A percentile compares a stretch with the other conserved stretches of the same genome.
Evolutionary conservation across 2,888 invertebrate species (phyloP).

Genomic region (Oligia strigilis): DNA sequence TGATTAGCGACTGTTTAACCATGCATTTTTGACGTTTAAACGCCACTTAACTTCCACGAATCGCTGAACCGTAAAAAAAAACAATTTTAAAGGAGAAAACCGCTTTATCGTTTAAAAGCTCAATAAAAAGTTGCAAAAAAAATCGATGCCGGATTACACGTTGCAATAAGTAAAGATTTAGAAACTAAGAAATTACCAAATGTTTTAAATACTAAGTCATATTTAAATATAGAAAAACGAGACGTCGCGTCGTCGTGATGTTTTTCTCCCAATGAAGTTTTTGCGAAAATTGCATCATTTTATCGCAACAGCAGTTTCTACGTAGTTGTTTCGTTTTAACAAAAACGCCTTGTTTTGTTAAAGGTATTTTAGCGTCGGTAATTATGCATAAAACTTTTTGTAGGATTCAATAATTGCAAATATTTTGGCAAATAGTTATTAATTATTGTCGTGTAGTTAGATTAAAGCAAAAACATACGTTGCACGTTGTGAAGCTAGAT

Average conservation of each 20-base stretch:
- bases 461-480: no score
- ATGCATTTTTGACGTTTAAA: background rate
- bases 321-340: background rate
- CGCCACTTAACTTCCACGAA: background rate
- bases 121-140: constrained; percentile 4
- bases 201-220: background rate
- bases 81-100: background rate
- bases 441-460: background rate
- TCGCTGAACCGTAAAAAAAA: background rate
- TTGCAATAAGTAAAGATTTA: background rate
- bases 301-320: background rate
- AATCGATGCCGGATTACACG: background rate
- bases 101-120: no score
- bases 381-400: background rate
- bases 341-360: background rate
- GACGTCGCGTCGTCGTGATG: background rate
- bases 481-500: no score
- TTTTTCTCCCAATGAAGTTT: background rate
- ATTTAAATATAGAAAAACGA: background rate
- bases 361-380: background rate
- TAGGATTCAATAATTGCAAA: background rate
- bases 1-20: background rate
- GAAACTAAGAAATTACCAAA: constrained; percentile 4
- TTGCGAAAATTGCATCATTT: constrained; percentile 9
- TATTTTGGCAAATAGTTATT: background rate